Conservation (phyloP, 2,113 vertebrate genomes). For the Gopherus flavomarginatus region DNA sequence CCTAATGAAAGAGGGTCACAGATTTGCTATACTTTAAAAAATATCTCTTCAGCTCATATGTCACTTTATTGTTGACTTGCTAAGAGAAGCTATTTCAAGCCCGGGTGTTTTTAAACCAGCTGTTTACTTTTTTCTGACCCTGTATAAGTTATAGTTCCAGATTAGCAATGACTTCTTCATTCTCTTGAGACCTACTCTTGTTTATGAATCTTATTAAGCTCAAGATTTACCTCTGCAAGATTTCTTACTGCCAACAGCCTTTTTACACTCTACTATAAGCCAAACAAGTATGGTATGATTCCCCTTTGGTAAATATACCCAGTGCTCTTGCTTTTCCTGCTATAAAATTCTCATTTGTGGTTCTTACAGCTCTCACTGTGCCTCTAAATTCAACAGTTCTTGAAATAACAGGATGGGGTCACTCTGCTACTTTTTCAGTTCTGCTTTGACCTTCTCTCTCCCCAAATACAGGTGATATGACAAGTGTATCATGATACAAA, state of each 20-base stretch:
- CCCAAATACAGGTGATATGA: background rate
- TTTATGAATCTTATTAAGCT: background rate
- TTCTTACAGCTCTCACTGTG: background rate
- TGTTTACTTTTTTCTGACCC: background rate
- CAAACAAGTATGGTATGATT: background rate
- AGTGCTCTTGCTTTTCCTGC: background rate
- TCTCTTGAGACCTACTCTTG: background rate
- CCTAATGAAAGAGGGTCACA: background rate
- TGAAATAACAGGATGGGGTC: too few relatives aligned
- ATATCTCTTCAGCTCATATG: background rate
- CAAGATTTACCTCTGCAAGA: background rate
- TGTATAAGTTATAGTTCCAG: background rate
- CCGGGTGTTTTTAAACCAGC: accelerated
- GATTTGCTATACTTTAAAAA: background rate
- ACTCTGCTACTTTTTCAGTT: background rate
- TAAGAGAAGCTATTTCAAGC: background rate
- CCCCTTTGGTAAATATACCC: background rate
- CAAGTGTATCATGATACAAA: background rate
- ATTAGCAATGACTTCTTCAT: background rate
- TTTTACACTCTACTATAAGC: background rate
- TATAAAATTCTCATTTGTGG: background rate
- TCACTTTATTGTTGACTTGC: background rate
- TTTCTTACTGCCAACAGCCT: background rate
- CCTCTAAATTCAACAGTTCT: background rate
- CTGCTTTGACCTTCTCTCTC: background rate